phyloP scores from a whole-genome alignment of 2,113 vertebrate genomes.

The Rhea americana region DNA sequence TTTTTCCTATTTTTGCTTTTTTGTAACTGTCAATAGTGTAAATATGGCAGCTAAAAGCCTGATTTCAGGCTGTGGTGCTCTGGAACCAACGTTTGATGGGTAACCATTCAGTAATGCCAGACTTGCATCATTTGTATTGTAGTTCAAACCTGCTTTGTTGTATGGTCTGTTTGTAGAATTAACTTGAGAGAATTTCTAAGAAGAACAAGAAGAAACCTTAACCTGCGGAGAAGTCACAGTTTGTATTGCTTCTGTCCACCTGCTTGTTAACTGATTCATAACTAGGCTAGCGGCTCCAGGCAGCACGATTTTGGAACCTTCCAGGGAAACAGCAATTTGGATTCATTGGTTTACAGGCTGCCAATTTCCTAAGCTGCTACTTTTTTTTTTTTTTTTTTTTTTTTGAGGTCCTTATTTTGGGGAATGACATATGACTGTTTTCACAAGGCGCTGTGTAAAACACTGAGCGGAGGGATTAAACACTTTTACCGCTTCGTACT shows the following conservation, averaged over 20 bases:
- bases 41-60: constrained; percentile 74
- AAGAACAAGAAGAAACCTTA: constrained; percentile 49
- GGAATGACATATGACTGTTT: neutral
- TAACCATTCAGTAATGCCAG: constrained; percentile 58
- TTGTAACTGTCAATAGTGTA: constrained; percentile 71
- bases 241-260: neutral
- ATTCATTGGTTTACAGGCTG: neutral
- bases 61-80: constrained; percentile 61
- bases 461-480: neutral
- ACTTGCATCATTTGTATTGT: constrained; percentile 69
- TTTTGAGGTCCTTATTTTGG: neutral
- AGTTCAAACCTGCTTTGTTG: constrained; percentile 64
- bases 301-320: neutral
- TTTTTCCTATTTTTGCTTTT: neutral
- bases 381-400: neutral
- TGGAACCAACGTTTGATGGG: constrained; percentile 62
- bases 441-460: neutral
- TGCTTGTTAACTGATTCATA: neutral
- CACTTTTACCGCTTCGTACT: neutral
- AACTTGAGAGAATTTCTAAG: constrained; percentile 42
- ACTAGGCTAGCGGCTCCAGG: neutral
- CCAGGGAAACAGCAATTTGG: neutral
- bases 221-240: neutral
- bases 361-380: neutral
- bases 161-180: constrained; percentile 69